Evolutionary conservation across 2,113 vertebrate genomes (phyloP).

Genomic region (Chaenogobius annularis): DNA sequence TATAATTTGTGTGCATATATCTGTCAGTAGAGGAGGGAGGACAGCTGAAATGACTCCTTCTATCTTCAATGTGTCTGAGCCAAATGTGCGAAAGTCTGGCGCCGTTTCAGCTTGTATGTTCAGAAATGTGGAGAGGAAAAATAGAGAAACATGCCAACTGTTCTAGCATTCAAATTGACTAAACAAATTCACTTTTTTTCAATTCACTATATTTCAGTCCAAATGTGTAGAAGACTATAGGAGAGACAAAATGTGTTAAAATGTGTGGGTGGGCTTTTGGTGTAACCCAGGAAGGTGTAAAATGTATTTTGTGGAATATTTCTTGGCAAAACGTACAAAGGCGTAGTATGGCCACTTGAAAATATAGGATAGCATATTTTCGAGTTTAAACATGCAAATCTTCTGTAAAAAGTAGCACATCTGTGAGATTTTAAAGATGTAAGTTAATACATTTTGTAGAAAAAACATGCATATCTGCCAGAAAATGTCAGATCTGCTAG

Average conservation of each 20-base stretch:
- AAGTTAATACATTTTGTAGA: no score
- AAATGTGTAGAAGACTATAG: neutral
- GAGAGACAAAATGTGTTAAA: neutral
- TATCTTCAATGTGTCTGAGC: slow-evolving; percentile 50
- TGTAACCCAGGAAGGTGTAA: neutral
- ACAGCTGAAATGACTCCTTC: slow-evolving; percentile 13
- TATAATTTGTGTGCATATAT: slow-evolving; percentile 12
- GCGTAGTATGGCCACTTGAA: no score
- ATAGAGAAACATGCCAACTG: slow-evolving; percentile 30
- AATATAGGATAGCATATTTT: no score
- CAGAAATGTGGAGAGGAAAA: neutral
- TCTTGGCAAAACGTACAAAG: no score
- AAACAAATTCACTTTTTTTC: neutral
- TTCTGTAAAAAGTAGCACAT: no score
- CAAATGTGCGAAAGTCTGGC: slow-evolving; percentile 28
- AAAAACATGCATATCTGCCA: no score
- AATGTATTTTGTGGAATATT: neutral
- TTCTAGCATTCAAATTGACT: slow-evolving; percentile 12
- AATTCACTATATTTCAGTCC: neutral
- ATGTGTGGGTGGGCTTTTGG: neutral
- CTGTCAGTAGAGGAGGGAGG: neutral
- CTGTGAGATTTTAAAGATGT: no score
- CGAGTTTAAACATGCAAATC: no score
- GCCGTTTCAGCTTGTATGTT: slow-evolving; percentile 18
- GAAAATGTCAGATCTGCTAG: no score